Percentiles rank a stretch among this genome's conserved stretches.
These are phyloP conservation scores for fruit fly (Drosophila melanogaster) DNA, from an alignment of 1,140 invertebrate genomes.

Conservation along the genomic window DNA sequence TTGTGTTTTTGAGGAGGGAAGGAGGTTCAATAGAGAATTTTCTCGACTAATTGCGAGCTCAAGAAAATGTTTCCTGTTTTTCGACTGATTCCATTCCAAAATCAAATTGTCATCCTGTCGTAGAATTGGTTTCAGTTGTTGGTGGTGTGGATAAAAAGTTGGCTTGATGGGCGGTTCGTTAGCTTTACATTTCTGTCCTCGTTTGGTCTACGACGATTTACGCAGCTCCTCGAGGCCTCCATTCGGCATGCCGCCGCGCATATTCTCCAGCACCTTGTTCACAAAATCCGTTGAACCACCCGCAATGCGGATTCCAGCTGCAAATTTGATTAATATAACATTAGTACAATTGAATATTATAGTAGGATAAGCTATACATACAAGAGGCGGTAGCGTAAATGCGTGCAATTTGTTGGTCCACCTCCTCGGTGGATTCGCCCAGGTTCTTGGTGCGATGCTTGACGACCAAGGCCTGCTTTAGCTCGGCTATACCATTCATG, in stretches of 20 bases:
- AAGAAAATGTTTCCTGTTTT: constrained; percentile 39
- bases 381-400: constrained; percentile 88
- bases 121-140: constrained; percentile 11
- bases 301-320: constrained; percentile 90
- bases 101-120: constrained; percentile 14
- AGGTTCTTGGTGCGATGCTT: constrained; percentile 86
- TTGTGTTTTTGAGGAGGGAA: constrained; percentile 24
- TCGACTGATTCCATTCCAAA: constrained; percentile 22
- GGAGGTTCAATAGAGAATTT: background rate
- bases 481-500: constrained; percentile 88
- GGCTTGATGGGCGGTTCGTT: constrained; percentile 69
- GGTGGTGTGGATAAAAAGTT: background rate
- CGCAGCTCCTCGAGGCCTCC: constrained; percentile 88
- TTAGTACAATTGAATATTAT: background rate
- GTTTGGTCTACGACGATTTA: constrained; percentile 70
- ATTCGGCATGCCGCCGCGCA: constrained; percentile 88
- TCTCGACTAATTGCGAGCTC: background rate
- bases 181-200: constrained; percentile 24
- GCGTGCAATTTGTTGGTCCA: constrained; percentile 89
- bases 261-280: constrained; percentile 92
- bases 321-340: constrained; percentile 1
- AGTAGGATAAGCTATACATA: constrained; percentile 83
- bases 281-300: constrained; percentile 94
- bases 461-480: constrained; percentile 87
- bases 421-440: constrained; percentile 87